Base-by-base conservation (phyloP, 2,888 invertebrate genomes). In the Drosophila falleni region DNA sequence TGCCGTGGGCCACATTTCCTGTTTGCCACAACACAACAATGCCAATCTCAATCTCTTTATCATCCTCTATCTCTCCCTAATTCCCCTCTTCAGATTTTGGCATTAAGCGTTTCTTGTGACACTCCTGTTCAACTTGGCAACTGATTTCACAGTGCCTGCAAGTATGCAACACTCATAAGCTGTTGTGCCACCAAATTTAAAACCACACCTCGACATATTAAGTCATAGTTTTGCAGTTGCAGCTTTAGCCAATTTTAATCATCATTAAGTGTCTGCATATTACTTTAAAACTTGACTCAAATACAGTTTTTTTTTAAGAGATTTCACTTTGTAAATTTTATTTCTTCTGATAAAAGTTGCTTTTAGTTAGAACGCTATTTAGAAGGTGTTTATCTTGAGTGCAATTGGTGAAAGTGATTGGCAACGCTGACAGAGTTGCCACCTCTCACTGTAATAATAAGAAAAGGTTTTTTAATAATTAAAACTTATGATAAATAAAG, bases 1-100 rank as follows among this genome's bases (percentile, higher is more conserved):
- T 58, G 84, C 82, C 80, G 68, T 76, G 73, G 82, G 86, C 58
- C 78, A 80, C 70, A 83, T 81, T 83, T 86, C 68, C 82, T 75
- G 47, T 50, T 50, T 55, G 54, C 65, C 55, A 63, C 66, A 56
- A 56, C 35, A 54, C 50, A 71, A 71, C 71, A 71, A 67, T 59
- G 59, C 13, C 46, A 73, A 55, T 64, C 37, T 50, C 46, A 73
- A 55, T 64, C 37, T 50, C 47, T 23, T 41, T 58, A 35, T 35
- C 35, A 29, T 63, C 41, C 44, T 33, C 55, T 23, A 39, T 29
- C 9, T 33, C 8, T 15, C 10, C 16, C 10, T 56, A 37, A 31
- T 35, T n/a, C 19, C 37, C 37, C n/a, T 42, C 39, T 33, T 42
- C 8, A 33, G 5, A 58, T 73, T 67, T 56, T 69, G 58, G 54